phyloP scores from a whole-genome alignment of 2,888 invertebrate genomes.

The Artemia sinica region DNA sequence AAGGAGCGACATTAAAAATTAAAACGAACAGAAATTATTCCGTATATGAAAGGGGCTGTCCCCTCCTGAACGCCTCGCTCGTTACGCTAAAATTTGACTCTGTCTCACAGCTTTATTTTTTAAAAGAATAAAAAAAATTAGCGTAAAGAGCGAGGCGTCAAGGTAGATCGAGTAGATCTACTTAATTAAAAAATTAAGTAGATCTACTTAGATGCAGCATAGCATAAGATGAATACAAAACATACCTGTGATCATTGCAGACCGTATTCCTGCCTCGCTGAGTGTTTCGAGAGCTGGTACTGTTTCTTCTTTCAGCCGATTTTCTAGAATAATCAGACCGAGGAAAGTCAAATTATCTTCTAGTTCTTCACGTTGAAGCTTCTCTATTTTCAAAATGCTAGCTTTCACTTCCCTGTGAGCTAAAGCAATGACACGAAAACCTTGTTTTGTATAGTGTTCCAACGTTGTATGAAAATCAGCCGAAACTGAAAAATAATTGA shows the following conservation, averaged over 20 bases:
- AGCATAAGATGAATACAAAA: constrained; percentile 13
- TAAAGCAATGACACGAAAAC: constrained; percentile 78
- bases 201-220: not conserved
- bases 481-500: constrained; percentile 42
- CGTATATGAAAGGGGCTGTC: no score
- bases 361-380: constrained; percentile 54
- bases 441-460: constrained; percentile 71
- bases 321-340: constrained; percentile 88
- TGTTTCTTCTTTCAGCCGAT: constrained; percentile 75
- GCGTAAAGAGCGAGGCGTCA: no score
- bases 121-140: no score
- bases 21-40: no score
- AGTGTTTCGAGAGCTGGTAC: constrained; percentile 58
- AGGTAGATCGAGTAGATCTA: no score
- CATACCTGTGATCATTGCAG: constrained; percentile 84
- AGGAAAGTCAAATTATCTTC: constrained; percentile 64
- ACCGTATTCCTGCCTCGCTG: constrained; percentile 65
- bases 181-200: constrained; percentile 1
- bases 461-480: constrained; percentile 55
- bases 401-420: constrained; percentile 40
- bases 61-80: no score
- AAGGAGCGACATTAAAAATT: no score
- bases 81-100: no score
- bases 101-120: no score
- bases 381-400: constrained; percentile 37